Evolutionary conservation across 2,113 vertebrate genomes (phyloP).

Genomic region (Mohoua ochrocephala): DNA sequence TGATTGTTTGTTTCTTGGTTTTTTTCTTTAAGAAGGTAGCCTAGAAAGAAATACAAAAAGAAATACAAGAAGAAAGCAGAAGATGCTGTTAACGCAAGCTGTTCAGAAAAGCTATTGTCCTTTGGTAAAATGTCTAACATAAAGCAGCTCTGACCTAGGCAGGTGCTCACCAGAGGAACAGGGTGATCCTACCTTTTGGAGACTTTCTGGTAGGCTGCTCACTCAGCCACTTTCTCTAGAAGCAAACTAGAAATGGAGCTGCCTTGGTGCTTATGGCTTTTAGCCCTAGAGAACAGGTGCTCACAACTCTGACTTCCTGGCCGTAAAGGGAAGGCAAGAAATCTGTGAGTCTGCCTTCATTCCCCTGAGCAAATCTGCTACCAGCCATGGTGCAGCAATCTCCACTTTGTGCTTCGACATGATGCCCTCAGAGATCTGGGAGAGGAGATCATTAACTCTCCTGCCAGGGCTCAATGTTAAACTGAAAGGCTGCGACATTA

Average conservation of each 20-base stretch:
- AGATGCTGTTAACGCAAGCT: background rate
- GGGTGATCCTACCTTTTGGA: background rate
- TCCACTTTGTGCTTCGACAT: rapidly evolving
- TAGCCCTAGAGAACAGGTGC: background rate
- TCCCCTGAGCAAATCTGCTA: background rate
- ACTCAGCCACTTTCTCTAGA: background rate
- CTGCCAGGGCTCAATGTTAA: rapidly evolving
- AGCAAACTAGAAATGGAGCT: background rate
- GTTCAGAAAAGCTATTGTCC: background rate
- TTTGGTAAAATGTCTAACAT: background rate
- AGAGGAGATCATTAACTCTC: background rate
- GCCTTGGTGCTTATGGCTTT: background rate
- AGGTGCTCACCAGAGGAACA: background rate
- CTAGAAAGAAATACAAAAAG: background rate
- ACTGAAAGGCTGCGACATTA: background rate
- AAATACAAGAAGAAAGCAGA: background rate
- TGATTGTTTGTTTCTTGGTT: background rate
- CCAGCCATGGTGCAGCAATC: background rate
- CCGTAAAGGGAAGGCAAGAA: background rate
- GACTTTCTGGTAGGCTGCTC: background rate
- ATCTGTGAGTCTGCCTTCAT: background rate
- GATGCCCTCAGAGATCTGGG: background rate
- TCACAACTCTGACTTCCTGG: background rate
- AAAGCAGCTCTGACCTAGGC: background rate
- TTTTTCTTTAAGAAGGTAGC: background rate